Evolutionary conservation across 1,140 invertebrate genomes (phyloP).

Genomic region (Cylas formicarius): DNA sequence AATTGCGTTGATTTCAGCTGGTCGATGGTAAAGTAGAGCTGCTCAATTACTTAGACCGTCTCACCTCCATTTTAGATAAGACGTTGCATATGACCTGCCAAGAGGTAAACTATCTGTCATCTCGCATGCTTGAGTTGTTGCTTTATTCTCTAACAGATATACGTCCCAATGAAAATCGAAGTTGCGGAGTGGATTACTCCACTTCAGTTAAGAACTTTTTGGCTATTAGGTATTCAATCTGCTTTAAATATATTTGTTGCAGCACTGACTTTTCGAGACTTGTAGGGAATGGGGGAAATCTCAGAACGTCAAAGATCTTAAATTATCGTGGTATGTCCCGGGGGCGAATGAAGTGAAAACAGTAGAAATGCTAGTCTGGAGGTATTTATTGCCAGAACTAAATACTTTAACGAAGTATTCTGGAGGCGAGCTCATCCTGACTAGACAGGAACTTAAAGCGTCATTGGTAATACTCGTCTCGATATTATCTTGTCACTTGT

Average conservation of each 20-base stretch:
- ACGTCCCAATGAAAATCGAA: slow-evolving; percentile 58
- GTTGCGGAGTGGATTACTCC: slow-evolving; percentile 54
- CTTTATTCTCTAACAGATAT: slow-evolving; percentile 53
- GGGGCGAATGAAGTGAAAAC: slow-evolving; percentile 58
- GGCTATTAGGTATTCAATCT: slow-evolving; percentile 54
- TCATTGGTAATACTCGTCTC: slow-evolving; percentile 44
- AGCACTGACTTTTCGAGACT: slow-evolving; percentile 16
- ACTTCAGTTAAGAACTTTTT: slow-evolving; percentile 62
- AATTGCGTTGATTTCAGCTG: slow-evolving; percentile 31
- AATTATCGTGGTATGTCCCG: slow-evolving; percentile 73
- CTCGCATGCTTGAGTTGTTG: slow-evolving; percentile 44
- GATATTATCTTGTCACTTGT: slow-evolving; percentile 48
- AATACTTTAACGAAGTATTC: slow-evolving; percentile 48
- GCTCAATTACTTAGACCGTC: slow-evolving; percentile 45
- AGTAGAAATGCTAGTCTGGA: slow-evolving; percentile 56
- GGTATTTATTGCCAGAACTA: slow-evolving; percentile 55
- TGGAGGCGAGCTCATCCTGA: slow-evolving; percentile 36
- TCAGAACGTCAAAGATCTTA: slow-evolving; percentile 55
- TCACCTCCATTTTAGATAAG: slow-evolving; percentile 47
- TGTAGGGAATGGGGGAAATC: slow-evolving; percentile 72
- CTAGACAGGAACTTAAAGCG: slow-evolving; percentile 40
- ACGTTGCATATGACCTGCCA: slow-evolving; percentile 49
- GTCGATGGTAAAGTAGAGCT: slow-evolving; percentile 39
- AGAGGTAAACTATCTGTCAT: slow-evolving; percentile 47
- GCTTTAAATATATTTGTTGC: neutral